Evolutionary conservation across 64 coral and sea anemone genomes (phyloP), one percentile per base, ranked within the genome.

Genomic region (Montipora capricornis): DNA sequence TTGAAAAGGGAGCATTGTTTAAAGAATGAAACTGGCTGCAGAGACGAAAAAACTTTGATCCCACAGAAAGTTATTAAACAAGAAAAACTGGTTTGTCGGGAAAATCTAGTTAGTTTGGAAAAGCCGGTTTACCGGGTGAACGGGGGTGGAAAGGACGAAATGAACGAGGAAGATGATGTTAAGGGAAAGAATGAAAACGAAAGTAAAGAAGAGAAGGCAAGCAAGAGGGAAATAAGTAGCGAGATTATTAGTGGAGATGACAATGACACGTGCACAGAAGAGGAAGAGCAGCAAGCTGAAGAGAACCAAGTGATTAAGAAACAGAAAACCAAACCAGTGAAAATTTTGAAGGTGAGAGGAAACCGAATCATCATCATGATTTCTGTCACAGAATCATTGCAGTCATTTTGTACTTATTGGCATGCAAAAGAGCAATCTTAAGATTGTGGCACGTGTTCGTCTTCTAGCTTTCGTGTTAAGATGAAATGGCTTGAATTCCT

Each of bases 281-380:
- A 78, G 57, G 87, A 89, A 3, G 87, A 67, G 66, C 55, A 89
- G 11, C 53, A 47, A 79, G 53, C 16, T 57, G 49, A 47, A 75
- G 75, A 90, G 77, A 52, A 15, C 44, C 9, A n/a, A 73, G 2
- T 13, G 16, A 47, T 53, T n/a, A 82, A 70, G 22, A 74, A 82
- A 86, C 82, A 86, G 44, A 44, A 59, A 50, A 86, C 16, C 7
- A 86, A 86, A 59, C 16, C 66, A 19, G 82, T 73, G 46, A 86
- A 86, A 86, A 86, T 49, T 50, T 62, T 73, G 49, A 86, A 71
- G 82, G 82, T 86, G 9, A 73, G 82, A 76, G 11, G 6, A 57
- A 57, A 57, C 6, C 53, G 6, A 57, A 8, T 8, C 12, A 75
- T 7, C 1, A 29, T 22, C 8, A 17, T 68, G 10, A 1, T 68